phyloP scores from a whole-genome alignment of 2,888 invertebrate species.

The Aphodius sticticus region DNA sequence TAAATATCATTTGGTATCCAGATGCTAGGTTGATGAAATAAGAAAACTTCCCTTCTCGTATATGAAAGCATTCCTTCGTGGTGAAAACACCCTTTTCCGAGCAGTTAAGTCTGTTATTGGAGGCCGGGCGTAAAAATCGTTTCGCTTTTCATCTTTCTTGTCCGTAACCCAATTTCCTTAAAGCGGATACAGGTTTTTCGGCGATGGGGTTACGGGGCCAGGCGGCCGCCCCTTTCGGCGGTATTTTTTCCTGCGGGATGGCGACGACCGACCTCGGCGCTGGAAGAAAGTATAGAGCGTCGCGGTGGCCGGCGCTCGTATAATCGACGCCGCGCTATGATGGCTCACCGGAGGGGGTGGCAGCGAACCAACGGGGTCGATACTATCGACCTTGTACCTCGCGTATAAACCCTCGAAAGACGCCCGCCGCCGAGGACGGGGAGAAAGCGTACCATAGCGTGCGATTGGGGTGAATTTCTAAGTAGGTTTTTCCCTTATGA shows the following conservation, averaged over 20 bases:
- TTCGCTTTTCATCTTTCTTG: background rate
- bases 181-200: background rate
- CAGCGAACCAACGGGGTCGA: background rate
- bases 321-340: background rate
- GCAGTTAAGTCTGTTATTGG: background rate
- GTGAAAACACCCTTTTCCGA: background rate
- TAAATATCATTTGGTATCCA: background rate
- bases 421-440: background rate
- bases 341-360: background rate
- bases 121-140: background rate
- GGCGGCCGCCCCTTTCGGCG: background rate
- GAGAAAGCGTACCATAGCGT: background rate
- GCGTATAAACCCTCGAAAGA: background rate
- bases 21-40: background rate
- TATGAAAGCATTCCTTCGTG: background rate
- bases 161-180: background rate
- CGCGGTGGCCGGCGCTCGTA: background rate
- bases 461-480: background rate
- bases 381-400: slow-evolving; percentile 4
- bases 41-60: background rate
- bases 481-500: background rate
- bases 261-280: background rate
- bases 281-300: background rate
- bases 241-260: background rate
- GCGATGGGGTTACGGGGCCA: background rate